Conservation (phyloP, 2,797 vertebrate genomes). For the Tokudaia tokunoshimensis region DNA sequence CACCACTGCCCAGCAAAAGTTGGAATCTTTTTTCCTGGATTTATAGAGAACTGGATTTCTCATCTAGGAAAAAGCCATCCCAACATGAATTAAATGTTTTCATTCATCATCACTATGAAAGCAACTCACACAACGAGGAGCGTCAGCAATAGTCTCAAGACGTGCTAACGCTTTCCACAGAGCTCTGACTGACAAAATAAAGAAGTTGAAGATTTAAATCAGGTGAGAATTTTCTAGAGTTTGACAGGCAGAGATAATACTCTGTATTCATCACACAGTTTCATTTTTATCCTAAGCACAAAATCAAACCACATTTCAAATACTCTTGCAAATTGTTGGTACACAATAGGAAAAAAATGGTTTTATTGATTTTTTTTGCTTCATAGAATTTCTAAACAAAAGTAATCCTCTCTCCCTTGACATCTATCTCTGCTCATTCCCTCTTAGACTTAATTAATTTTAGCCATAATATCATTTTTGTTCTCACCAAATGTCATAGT, state of each 20-base stretch:
- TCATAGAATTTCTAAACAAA: constrained; percentile 3
- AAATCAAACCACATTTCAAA: neutral
- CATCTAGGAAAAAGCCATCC: constrained; percentile 38
- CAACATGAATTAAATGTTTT: neutral
- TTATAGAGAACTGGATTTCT: constrained; percentile 39
- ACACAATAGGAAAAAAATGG: neutral
- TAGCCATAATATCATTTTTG: neutral
- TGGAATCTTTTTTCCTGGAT: constrained; percentile 5
- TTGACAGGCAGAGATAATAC: neutral
- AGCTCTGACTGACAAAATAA: neutral
- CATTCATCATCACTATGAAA: neutral
- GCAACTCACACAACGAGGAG: neutral
- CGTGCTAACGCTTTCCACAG: neutral
- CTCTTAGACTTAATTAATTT: neutral
- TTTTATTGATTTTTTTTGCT: neutral
- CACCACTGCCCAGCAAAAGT: neutral
- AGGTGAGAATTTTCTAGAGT: neutral
- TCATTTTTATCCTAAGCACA: neutral
- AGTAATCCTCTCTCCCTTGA: neutral
- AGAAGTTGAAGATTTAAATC: neutral
- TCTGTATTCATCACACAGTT: neutral
- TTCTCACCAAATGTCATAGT: neutral
- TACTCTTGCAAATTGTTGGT: neutral
- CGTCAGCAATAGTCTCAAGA: neutral
- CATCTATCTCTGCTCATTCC: neutral